Evolutionary conservation across 2,797 vertebrate genomes (phyloP).

Genomic region (Mus minutoides): DNA sequence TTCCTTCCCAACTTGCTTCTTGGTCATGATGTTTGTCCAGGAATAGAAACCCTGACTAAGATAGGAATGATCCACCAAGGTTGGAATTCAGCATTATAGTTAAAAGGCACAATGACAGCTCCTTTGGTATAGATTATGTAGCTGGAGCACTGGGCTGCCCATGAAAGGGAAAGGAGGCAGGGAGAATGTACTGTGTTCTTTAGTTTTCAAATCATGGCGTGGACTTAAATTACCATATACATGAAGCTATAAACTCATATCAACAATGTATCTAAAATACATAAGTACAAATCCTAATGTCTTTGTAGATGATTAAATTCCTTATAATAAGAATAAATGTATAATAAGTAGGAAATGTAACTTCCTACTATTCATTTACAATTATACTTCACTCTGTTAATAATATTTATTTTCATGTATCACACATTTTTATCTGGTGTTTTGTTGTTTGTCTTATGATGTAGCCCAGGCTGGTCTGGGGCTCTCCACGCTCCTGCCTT

Average conservation of each 20-base stretch:
- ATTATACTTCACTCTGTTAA: conserved; percentile 34
- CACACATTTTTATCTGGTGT: background rate
- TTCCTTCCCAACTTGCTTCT: too few species aligned
- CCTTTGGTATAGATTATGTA: background rate
- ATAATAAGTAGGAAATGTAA: background rate
- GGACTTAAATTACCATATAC: background rate
- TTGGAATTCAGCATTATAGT: background rate
- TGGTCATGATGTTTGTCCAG: too few species aligned
- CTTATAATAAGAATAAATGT: conserved; percentile 21
- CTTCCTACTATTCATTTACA: background rate
- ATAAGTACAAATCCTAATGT: background rate
- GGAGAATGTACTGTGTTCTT: background rate
- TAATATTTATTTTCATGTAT: conserved; percentile 35
- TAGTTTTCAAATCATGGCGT: background rate
- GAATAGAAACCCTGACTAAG: too few species aligned
- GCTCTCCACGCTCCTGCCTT: background rate
- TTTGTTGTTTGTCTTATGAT: background rate
- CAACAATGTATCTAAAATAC: background rate
- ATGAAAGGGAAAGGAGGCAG: background rate
- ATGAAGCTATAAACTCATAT: background rate
- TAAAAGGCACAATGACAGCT: background rate
- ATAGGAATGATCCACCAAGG: background rate
- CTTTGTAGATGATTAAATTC: conserved; percentile 16
- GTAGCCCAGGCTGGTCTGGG: background rate
- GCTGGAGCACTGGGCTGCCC: background rate